Evolutionary conservation across 1,140 invertebrate species (phyloP).

Genomic region (Drosophila tani): DNA sequence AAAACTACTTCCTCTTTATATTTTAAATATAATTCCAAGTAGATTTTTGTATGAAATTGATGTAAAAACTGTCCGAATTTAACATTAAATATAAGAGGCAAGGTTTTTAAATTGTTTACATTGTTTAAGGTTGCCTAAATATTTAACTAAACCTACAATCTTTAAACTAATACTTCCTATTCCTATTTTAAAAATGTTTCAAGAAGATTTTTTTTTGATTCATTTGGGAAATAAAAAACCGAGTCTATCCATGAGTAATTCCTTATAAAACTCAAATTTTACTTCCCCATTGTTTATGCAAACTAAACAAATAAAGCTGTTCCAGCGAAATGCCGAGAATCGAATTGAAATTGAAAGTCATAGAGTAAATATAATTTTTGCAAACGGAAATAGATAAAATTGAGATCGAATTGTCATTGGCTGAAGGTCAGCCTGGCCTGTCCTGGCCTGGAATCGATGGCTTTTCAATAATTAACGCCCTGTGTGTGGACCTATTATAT

Average conservation of each 20-base stretch:
- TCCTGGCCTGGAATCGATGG: conserved; percentile 33
- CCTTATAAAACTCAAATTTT: neutral
- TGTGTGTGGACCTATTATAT: conserved; percentile 30
- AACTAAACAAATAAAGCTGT: conserved; percentile 7
- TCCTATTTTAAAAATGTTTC: neutral
- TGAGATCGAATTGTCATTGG: conserved; percentile 36
- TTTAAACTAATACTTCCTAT: too few species aligned
- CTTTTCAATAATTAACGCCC: conserved; percentile 41
- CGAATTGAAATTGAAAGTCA: neutral
- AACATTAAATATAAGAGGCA: too few species aligned
- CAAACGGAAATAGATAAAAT: conserved; percentile 3
- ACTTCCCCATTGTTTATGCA: conserved; percentile 1
- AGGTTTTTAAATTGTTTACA: too few species aligned
- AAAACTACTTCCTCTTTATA: too few species aligned
- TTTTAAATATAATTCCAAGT: neutral
- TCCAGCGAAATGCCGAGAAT: neutral
- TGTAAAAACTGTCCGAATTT: too few species aligned
- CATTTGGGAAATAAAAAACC: neutral
- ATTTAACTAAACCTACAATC: too few species aligned
- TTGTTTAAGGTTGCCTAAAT: too few species aligned
- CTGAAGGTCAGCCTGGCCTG: conserved; percentile 28
- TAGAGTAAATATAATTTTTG: neutral
- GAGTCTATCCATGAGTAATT: neutral
- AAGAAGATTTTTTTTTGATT: neutral
- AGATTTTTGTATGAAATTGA: too few species aligned